Conservation (phyloP, 37 sponge, comb jelly and placozoan species). For the Crambe crambe region DNA sequence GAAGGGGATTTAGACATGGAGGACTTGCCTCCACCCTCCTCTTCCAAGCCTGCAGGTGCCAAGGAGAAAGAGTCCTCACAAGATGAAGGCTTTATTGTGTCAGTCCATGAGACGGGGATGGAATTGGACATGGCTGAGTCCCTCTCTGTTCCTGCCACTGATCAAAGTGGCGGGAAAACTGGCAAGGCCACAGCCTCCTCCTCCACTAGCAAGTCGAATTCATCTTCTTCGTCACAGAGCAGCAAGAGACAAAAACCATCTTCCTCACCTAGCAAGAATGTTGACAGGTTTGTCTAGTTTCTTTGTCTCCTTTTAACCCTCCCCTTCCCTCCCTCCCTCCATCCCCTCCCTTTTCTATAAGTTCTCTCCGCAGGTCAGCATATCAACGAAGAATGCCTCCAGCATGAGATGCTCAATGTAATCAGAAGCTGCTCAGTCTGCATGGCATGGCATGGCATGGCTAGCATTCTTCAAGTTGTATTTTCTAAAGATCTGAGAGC, state of each 20-base stretch:
- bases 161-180: not conserved
- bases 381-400: no score
- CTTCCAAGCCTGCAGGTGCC: not conserved
- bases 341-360: not conserved
- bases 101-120: conserved; percentile 17
- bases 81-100: conserved; percentile 34
- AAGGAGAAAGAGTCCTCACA: not conserved
- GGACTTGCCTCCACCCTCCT: not conserved
- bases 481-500: no score
- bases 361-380: not conserved
- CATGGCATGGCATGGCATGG: no score
- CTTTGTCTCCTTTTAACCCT: not conserved
- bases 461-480: no score
- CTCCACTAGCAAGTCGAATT: not conserved
- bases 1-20: conserved; percentile 48
- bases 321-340: not conserved
- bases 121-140: conserved; percentile 9
- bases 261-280: not conserved
- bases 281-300: conserved; percentile 11
- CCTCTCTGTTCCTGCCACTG: not conserved
- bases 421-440: no score
- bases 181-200: not conserved
- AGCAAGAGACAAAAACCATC: not conserved
- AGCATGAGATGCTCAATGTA: no score
- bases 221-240: not conserved